Conservation (phyloP, 2,888 invertebrate species). For the Drosophila tanythrix region DNA sequence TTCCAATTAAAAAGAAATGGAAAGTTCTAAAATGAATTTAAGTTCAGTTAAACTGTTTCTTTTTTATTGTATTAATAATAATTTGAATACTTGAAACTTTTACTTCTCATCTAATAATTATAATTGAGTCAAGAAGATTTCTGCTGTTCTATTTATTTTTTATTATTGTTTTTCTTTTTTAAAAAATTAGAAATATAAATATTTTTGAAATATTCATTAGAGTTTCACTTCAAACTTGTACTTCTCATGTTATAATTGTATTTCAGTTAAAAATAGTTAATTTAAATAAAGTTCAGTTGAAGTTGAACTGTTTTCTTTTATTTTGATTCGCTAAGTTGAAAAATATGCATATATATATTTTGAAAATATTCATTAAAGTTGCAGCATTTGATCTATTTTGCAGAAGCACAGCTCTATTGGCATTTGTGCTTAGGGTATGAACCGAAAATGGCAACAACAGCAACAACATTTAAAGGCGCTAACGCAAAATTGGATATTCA, state of each 20-base stretch:
- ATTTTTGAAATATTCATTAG: no score
- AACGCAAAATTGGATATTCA: conserved; percentile 75
- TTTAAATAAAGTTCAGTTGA: background rate
- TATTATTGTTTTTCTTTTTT: no score
- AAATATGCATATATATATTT: background rate
- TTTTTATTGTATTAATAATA: background rate
- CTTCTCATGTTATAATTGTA: background rate
- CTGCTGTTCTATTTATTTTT: no score
- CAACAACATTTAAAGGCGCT: conserved; percentile 34
- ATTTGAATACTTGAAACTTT: background rate
- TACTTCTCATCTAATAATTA: no score
- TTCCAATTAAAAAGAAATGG: background rate
- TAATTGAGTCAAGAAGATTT: no score
- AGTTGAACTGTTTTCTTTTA: background rate
- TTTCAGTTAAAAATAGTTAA: background rate
- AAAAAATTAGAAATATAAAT: no score
- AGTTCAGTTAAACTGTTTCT: background rate
- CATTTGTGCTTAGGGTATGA: conserved; percentile 40
- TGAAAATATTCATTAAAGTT: background rate
- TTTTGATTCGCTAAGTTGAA: background rate
- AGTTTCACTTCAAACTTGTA: background rate
- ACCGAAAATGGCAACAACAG: conserved; percentile 30
- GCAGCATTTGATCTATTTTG: background rate
- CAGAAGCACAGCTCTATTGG: background rate
- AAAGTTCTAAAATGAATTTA: background rate